Base-by-base conservation (phyloP, 2,888 invertebrate genomes). In the Amiota minor region DNA sequence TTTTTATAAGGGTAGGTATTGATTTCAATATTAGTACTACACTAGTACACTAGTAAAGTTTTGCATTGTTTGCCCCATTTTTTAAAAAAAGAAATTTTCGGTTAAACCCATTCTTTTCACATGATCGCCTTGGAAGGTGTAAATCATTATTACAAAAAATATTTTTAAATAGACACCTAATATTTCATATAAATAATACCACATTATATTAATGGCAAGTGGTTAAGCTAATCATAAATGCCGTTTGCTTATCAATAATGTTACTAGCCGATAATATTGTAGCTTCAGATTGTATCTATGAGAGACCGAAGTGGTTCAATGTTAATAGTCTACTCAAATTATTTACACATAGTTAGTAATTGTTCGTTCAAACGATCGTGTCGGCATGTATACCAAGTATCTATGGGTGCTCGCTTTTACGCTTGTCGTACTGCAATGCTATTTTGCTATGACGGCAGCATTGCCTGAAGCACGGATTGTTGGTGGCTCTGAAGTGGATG, bases 391-490 rank as follows among this genome's bases (percentile, higher is more conserved):
- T 68, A 23, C 55, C 6, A 35, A 35, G 35, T 35, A 35, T 35
- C 2, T 35, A 6, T 35, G 35, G 35, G n/a, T 3, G 55, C 16
- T 72, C 11, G 3, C 12, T 18, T 16, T 11, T 46, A 47, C 67
- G 9, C 14, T 61, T n/a, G 55, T 53, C 14, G 47, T 46, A 8
- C 14, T 35, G 16, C 18, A 59, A 59, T 18, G 59, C 59, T 11
- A 4, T 35, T 35, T 35, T 2, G 46, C 69, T 14, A 47, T 62
- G 12, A n/a, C 59, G 12, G 18, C 56, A 35, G 55, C 70, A 14
- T 62, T 53, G 6, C 78, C 77, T 0, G 78, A 80, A 45, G 72
- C 69, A 3, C 82, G 84, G 10, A 88, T 88, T 46, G 79, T 88
- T 10, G 84, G 83, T 61, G 88, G 88, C 35, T 59, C 47, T 14